phyloP scores from a whole-genome alignment of 2,888 invertebrate species.

The Helobdella robusta region DNA sequence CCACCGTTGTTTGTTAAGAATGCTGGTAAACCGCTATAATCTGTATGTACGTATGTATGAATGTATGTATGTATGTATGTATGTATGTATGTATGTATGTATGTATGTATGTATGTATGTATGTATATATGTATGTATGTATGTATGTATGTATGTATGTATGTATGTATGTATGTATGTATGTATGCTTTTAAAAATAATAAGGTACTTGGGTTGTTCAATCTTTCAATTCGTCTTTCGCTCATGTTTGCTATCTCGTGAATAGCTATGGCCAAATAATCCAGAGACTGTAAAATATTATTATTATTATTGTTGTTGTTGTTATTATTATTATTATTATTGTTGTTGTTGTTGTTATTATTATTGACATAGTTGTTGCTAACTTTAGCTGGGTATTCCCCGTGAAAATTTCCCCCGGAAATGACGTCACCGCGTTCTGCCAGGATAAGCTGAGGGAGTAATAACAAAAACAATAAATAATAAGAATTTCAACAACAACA shows the following conservation, averaged over 20 bases:
- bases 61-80: not conserved
- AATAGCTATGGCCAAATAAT: slow-evolving; percentile 60
- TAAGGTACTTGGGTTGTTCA: slow-evolving; percentile 61
- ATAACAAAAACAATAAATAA: not conserved
- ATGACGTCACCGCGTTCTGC: slow-evolving; percentile 56
- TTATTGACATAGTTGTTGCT: no score
- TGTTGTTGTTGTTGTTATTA: no score
- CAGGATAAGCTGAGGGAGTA: slow-evolving; percentile 46
- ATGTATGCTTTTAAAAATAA: no score
- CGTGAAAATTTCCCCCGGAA: slow-evolving; percentile 63
- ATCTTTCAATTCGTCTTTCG: slow-evolving; percentile 58
- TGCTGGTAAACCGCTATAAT: slow-evolving; percentile 59
- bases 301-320: not conserved
- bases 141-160: no score
- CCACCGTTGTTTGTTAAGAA: slow-evolving; percentile 61
- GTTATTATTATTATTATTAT: not conserved
- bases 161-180: no score
- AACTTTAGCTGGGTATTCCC: slow-evolving; percentile 62
- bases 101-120: no score
- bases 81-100: not conserved
- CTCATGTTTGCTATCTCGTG: slow-evolving; percentile 62
- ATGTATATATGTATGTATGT: no score
- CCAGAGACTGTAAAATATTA: slow-evolving; percentile 51
- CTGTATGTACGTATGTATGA: slow-evolving; percentile 38
- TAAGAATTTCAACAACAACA: not conserved